A percentile compares a stretch with the other conserved stretches of the same genome.
phyloP scores from a whole-genome alignment of 2,888 invertebrate genomes.

The Campoplex capitator region DNA sequence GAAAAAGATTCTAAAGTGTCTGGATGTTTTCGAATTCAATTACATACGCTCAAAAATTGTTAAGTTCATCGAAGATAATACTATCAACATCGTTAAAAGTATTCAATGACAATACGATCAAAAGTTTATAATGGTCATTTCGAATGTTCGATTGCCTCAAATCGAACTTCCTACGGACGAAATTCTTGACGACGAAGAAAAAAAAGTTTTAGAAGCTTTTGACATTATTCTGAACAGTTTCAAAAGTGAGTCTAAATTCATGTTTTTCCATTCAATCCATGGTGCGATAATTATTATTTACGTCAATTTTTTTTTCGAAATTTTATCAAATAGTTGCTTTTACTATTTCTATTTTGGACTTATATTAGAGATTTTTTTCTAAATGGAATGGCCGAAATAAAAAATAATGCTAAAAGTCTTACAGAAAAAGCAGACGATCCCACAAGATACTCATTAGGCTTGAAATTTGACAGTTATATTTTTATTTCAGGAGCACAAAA shows the following conservation, averaged over 20 bases:
- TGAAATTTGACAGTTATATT: background rate
- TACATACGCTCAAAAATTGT: background rate
- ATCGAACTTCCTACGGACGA: conserved; percentile 51
- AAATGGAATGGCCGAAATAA: too few relatives aligned
- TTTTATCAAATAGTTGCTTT: background rate
- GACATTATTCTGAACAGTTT: conserved; percentile 40
- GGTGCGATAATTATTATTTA: too few relatives aligned
- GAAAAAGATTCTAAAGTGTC: background rate
- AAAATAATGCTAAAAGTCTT: too few relatives aligned
- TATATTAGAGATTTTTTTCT: too few relatives aligned
- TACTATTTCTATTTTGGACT: too few relatives aligned
- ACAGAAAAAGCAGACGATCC: too few relatives aligned
- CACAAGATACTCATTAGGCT: background rate
- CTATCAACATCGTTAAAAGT: background rate
- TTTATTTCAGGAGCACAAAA: conserved; percentile 50
- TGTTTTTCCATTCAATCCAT: background rate
- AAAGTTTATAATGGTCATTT: conserved; percentile 30
- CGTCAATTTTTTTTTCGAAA: background rate
- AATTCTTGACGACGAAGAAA: conserved; percentile 51
- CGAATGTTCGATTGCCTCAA: conserved; percentile 42
- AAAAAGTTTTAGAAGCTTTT: conserved; percentile 42
- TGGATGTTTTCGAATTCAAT: background rate
- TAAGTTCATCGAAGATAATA: background rate
- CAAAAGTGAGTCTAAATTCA: conserved; percentile 45
- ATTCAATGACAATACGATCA: conserved; percentile 21